phyloP scores from a whole-genome alignment of 2,113 vertebrate genomes.

The Miniopterus natalensis region DNA sequence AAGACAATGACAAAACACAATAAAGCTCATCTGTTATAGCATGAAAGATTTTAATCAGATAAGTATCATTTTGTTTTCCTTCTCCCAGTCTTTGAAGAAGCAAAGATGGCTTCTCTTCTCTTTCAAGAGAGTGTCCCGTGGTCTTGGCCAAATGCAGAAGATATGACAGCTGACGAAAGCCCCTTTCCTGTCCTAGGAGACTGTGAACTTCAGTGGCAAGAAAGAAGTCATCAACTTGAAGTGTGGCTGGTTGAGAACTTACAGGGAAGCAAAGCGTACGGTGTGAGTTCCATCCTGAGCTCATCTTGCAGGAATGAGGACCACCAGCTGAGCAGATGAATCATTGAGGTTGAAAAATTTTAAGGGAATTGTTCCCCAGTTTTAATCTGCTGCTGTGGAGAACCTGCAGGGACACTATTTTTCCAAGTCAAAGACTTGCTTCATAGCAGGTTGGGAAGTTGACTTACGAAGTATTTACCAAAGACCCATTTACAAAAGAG shows the following conservation, averaged over 20 bases:
- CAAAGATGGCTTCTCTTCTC: neutral
- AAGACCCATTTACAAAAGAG: neutral
- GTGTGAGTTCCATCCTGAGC: neutral
- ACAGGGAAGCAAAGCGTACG: neutral
- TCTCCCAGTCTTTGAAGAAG: neutral
- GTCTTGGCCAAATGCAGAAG: neutral
- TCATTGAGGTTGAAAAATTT: neutral
- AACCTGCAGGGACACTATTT: neutral
- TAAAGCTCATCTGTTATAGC: neutral
- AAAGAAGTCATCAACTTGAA: neutral
- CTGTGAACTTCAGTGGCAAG: neutral
- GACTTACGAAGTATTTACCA: neutral
- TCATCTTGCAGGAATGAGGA: neutral
- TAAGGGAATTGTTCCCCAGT: neutral
- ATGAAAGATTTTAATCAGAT: neutral
- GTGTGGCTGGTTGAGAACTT: neutral
- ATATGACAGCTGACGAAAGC: neutral
- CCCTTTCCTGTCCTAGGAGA: neutral
- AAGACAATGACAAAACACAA: neutral
- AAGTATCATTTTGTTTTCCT: conserved; percentile 6
- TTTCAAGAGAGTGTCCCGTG: neutral
- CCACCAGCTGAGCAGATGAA: neutral
- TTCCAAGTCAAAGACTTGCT: neutral
- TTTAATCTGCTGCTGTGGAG: conserved; percentile 2
- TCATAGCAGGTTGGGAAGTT: neutral